Conservation (phyloP, 1,140 invertebrate genomes). For the Drosophila azteca region DNA sequence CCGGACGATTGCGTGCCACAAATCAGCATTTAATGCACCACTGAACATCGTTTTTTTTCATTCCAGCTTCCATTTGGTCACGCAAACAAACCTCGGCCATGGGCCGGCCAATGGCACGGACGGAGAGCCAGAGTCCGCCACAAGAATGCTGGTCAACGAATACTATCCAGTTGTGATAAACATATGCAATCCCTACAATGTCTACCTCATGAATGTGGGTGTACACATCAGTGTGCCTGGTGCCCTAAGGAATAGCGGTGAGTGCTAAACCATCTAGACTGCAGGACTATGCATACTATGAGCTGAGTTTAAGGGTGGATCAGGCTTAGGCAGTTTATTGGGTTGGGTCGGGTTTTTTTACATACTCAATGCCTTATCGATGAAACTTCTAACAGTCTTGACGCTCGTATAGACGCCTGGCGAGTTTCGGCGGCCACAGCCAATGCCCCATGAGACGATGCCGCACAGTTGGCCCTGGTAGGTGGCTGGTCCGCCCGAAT, state of each 20-base stretch:
- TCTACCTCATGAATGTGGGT: conserved; percentile 78
- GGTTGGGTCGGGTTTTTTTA: conserved; percentile 17
- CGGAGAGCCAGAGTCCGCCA: conserved; percentile 6
- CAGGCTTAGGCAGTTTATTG: not conserved
- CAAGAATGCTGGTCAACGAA: conserved; percentile 81
- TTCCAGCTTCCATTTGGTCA: conserved; percentile 81
- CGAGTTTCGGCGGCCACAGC: conserved; percentile 84
- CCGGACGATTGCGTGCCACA: conserved; percentile 25
- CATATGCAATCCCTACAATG: conserved; percentile 77
- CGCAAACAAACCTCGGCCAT: conserved; percentile 76
- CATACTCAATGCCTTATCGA: conserved; percentile 65
- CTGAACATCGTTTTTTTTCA: conserved; percentile 24
- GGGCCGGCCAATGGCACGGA: conserved; percentile 19
- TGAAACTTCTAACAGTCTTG: conserved; percentile 77
- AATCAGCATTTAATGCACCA: conserved; percentile 46
- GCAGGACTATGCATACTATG: too few species aligned
- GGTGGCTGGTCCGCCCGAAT: conserved; percentile 87
- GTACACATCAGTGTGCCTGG: conserved; percentile 75
- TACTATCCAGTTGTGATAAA: conserved; percentile 76
- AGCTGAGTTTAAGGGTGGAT: too few species aligned
- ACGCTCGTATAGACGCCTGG: conserved; percentile 86
- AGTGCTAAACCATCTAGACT: conserved; percentile 27
- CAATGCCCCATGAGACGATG: conserved; percentile 85
- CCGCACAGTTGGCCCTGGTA: conserved; percentile 85
- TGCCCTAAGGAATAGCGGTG: conserved; percentile 71